Conservation (phyloP, 2,888 invertebrate species). For the Loripinus fragilis region DNA sequence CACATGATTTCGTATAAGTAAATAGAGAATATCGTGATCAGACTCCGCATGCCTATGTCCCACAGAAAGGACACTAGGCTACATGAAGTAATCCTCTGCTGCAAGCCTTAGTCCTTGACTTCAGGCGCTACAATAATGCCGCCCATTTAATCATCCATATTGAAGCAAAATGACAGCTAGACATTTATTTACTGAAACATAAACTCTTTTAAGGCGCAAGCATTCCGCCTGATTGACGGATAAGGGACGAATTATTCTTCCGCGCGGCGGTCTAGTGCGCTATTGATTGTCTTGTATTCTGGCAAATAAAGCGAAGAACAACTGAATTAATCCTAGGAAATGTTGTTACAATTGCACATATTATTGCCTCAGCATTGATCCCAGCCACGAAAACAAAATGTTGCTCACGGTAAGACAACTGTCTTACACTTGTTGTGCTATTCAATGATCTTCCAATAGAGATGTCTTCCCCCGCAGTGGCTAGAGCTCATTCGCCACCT, state of each 20-base stretch:
- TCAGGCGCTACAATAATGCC: background rate
- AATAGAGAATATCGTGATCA: no score
- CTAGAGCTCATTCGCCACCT: no score
- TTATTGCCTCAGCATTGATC: slow-evolving; percentile 51
- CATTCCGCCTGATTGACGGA: slow-evolving; percentile 4
- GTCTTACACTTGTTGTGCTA: no score
- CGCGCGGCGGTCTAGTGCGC: slow-evolving; percentile 32
- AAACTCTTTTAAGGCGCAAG: slow-evolving; percentile 2
- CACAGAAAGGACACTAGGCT: no score
- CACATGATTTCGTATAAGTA: no score
- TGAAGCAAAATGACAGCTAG: background rate
- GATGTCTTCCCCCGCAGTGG: no score
- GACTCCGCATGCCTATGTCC: no score
- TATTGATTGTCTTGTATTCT: slow-evolving; percentile 41
- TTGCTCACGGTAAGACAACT: no score
- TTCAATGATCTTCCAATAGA: no score
- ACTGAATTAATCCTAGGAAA: slow-evolving; percentile 68
- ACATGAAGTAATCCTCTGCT: no score
- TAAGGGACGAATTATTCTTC: slow-evolving; percentile 23
- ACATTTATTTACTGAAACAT: slow-evolving; percentile 12
- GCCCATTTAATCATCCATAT: background rate
- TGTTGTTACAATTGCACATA: slow-evolving; percentile 58
- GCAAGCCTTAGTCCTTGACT: no score
- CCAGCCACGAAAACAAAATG: slow-evolving; percentile 23
- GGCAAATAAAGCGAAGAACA: slow-evolving; percentile 58